phyloP scores from a whole-genome alignment of 2,797 vertebrate genomes.

The Notolepis coatsorum region DNA sequence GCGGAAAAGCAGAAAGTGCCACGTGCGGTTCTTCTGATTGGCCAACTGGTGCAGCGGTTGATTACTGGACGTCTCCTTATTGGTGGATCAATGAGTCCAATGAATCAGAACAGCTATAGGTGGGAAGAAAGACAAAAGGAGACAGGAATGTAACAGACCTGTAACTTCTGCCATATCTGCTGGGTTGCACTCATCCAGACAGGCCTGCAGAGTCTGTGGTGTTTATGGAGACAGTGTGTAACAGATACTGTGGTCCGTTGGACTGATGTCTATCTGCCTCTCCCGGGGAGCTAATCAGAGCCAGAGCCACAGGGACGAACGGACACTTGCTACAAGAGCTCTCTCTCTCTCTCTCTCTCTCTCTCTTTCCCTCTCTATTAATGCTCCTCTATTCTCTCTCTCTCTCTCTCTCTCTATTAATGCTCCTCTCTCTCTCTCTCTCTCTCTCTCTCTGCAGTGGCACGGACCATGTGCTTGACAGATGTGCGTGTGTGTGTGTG shows the following conservation, averaged over 20 bases:
- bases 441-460: constrained; percentile 30
- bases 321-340: no score
- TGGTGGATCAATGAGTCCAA: no score
- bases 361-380: no score
- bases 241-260: constrained; percentile 9
- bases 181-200: neutral
- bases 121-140: neutral
- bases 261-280: constrained; percentile 40
- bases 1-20: no score
- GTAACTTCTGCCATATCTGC: neutral
- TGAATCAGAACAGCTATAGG: neutral
- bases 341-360: no score
- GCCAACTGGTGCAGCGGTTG: no score
- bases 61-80: no score
- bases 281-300: constrained; percentile 60
- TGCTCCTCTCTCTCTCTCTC: constrained; percentile 11
- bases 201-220: constrained; percentile 7
- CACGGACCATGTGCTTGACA: constrained; percentile 72
- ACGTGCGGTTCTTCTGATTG: no score
- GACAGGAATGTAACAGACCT: neutral
- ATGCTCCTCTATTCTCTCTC: no score
- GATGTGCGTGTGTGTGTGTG: no score
- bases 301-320: constrained; percentile 29
- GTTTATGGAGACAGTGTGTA: neutral
- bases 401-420: no score